Evolutionary conservation across 2,113 vertebrate genomes (phyloP).

Genomic region (Struthio camelus): DNA sequence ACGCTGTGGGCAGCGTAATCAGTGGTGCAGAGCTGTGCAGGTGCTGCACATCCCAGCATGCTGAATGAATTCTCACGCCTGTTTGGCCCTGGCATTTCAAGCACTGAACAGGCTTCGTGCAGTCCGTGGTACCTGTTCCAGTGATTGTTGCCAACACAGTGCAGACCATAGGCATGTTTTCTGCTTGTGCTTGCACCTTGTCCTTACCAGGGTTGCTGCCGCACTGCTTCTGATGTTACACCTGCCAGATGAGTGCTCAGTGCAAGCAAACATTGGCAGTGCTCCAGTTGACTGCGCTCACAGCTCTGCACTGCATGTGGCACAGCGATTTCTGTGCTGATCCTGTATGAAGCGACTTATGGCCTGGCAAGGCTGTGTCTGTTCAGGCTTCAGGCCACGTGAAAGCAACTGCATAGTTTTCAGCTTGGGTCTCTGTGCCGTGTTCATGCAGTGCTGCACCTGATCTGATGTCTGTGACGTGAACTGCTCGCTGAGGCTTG

Average conservation of each 20-base stretch:
- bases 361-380: neutral
- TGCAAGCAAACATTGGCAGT: neutral
- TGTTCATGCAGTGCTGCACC: accelerated
- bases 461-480: neutral
- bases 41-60: neutral
- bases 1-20: accelerated
- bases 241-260: neutral
- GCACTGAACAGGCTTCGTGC: neutral
- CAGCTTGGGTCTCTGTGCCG: neutral
- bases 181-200: neutral
- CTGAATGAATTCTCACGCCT: neutral
- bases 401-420: neutral
- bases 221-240: neutral
- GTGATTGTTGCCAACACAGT: neutral
- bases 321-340: neutral
- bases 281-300: neutral
- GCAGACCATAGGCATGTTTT: neutral
- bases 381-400: neutral
- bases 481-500: neutral
- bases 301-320: neutral
- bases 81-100: neutral
- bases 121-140: neutral
- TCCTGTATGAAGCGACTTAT: neutral
- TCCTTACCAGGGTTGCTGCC: neutral
- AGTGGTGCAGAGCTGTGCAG: neutral